phyloP scores from a whole-genome alignment of 2,888 invertebrate species.

The Phortica magna region DNA sequence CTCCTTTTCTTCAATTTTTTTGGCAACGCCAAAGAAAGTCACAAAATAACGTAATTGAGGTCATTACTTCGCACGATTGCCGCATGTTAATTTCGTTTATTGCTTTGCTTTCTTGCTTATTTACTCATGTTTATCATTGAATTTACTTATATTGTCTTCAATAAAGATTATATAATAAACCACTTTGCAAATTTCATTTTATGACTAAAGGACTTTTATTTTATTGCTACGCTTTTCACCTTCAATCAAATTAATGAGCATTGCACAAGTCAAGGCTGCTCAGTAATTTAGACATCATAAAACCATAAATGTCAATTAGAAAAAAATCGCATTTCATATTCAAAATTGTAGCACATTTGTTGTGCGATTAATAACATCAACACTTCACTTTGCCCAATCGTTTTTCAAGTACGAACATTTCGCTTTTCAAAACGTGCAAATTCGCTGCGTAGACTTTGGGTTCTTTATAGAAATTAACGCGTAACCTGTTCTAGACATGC shows the following conservation, averaged over 20 bases:
- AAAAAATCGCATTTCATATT: background rate
- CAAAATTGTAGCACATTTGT: background rate
- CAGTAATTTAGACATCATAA: background rate
- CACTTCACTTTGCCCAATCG: background rate
- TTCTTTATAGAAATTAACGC: background rate
- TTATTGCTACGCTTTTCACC: background rate
- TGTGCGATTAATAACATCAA: background rate
- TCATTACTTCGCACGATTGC: constrained; percentile 48
- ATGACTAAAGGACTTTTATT: constrained; percentile 1
- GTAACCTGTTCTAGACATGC: constrained; percentile 2
- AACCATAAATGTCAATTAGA: background rate
- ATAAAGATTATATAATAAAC: background rate
- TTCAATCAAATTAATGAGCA: background rate
- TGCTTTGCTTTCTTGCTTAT: constrained; percentile 59
- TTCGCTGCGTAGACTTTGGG: background rate
- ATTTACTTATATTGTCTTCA: background rate
- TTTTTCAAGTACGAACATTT: background rate
- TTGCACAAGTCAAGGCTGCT: background rate
- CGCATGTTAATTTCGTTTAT: constrained; percentile 61
- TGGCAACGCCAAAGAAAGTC: constrained; percentile 54
- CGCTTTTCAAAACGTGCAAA: background rate
- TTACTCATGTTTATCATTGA: constrained; percentile 25
- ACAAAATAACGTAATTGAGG: constrained; percentile 56
- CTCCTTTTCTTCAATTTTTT: constrained; percentile 41
- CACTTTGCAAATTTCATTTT: background rate